Evolutionary conservation across 2,888 invertebrate genomes (phyloP).

Genomic region (Agrilus cyanescens): DNA sequence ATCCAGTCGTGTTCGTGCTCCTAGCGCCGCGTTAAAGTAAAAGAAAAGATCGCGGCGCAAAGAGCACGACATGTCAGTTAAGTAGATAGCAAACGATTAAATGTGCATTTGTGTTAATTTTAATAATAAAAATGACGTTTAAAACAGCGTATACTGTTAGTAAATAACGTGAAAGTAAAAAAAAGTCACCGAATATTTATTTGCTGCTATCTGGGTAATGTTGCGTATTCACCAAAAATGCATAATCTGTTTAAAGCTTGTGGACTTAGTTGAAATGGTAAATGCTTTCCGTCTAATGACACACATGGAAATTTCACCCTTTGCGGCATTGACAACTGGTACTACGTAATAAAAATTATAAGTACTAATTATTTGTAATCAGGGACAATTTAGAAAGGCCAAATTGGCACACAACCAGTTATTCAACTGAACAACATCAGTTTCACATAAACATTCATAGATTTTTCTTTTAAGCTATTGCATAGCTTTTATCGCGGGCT

Average conservation of each 20-base stretch:
- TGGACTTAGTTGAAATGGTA: conserved; percentile 31
- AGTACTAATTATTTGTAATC: not conserved
- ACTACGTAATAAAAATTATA: conserved; percentile 20
- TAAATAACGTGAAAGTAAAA: conserved; percentile 5
- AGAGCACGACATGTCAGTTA: too few relatives aligned
- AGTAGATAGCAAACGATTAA: too few relatives aligned
- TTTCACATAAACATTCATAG: too few relatives aligned
- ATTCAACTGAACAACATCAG: too few relatives aligned
- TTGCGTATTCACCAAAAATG: conserved; percentile 26
- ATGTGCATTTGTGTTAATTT: too few relatives aligned
- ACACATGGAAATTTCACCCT: conserved; percentile 32
- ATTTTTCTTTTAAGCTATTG: too few relatives aligned
- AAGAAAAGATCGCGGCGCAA: too few relatives aligned
- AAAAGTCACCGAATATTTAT: conserved; percentile 17
- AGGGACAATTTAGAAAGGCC: not conserved
- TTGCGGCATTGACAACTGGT: conserved; percentile 31
- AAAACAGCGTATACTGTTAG: not conserved
- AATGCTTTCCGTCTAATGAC: conserved; percentile 29
- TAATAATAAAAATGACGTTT: not conserved
- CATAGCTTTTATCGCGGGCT: too few relatives aligned
- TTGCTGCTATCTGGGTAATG: conserved; percentile 27
- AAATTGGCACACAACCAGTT: too few relatives aligned
- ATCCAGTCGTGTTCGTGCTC: too few relatives aligned
- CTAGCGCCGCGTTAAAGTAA: too few relatives aligned
- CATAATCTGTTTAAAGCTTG: conserved; percentile 28